A percentile compares a stretch with the other conserved stretches of the same genome.
Evolutionary conservation across 1,140 invertebrate genomes (phyloP).

Genomic region (Orius laevigatus): DNA sequence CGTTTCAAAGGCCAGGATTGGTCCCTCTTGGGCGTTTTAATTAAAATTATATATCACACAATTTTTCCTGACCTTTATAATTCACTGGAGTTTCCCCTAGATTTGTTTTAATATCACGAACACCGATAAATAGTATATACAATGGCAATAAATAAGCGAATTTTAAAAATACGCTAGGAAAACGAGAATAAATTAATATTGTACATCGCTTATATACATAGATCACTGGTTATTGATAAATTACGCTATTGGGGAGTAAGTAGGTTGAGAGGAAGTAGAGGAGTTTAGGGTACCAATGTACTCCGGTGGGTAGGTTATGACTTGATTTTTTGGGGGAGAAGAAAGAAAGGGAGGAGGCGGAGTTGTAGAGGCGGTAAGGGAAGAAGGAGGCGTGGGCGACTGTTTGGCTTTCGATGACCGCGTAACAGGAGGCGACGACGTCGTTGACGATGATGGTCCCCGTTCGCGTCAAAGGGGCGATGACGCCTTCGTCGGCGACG

Average conservation of each 20-base stretch:
- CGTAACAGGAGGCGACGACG: conserved; percentile 87
- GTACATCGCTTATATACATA: not conserved
- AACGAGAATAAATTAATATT: not conserved
- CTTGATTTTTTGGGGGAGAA: not conserved
- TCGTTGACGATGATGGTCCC: conserved; percentile 84
- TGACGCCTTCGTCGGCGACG: conserved; percentile 52
- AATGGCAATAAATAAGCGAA: conserved; percentile 1
- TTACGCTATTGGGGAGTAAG: not conserved
- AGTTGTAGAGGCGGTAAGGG: conserved; percentile 47
- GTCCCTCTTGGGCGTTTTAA: too few relatives aligned
- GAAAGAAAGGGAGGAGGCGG: not conserved
- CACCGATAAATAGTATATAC: conserved; percentile 1
- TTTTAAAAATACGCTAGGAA: not conserved
- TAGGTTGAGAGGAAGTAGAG: conserved; percentile 3
- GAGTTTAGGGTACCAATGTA: conserved; percentile 1
- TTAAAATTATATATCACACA: conserved; percentile 1
- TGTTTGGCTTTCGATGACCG: conserved; percentile 64
- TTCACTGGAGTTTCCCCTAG: conserved; percentile 4
- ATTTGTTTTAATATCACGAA: conserved; percentile 6
- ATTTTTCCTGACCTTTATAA: not conserved
- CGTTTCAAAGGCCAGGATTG: too few relatives aligned
- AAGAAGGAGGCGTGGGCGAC: conserved; percentile 71
- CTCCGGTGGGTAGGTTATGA: not conserved
- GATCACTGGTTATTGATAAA: not conserved
- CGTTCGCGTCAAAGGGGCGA: conserved; percentile 70